phyloP scores from a whole-genome alignment of 2,888 invertebrate species.

The Eilema griseolum region DNA sequence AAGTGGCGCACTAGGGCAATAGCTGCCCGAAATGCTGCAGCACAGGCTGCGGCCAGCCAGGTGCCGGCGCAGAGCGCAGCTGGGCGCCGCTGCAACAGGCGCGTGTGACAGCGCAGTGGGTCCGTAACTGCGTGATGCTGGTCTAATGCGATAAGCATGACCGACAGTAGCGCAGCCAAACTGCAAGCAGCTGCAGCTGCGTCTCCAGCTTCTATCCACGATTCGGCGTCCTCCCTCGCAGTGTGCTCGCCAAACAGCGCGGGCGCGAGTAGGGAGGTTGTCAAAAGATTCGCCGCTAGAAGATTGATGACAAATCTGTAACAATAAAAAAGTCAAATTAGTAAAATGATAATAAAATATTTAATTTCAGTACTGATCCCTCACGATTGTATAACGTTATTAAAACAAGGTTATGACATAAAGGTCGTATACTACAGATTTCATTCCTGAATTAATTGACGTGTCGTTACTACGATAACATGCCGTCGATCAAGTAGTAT shows the following conservation, averaged over 20 bases:
- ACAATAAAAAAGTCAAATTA: conserved; percentile 66
- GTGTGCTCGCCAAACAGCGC: conserved; percentile 86
- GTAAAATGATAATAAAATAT: conserved; percentile 29
- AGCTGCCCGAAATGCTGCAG: conserved; percentile 72
- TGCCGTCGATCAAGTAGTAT: conserved; percentile 26
- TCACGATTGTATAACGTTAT: conserved; percentile 33
- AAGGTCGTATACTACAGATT: conserved; percentile 47
- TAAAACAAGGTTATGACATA: conserved; percentile 41
- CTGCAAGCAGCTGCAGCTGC: conserved; percentile 79
- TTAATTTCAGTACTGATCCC: conserved; percentile 21
- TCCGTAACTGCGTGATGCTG: conserved; percentile 86
- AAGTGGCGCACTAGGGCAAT: conserved; percentile 70
- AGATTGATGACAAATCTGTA: conserved; percentile 90
- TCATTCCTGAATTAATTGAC: conserved; percentile 42
- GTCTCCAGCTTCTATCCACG: conserved; percentile 87
- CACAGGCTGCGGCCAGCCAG: conserved; percentile 80
- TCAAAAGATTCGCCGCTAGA: conserved; percentile 82
- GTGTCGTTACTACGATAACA: conserved; percentile 40
- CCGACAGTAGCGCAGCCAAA: conserved; percentile 73
- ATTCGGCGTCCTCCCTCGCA: conserved; percentile 88
- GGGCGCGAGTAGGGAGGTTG: conserved; percentile 82
- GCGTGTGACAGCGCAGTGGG: conserved; percentile 83
- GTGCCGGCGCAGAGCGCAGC: conserved; percentile 84
- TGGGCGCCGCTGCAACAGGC: conserved; percentile 78
- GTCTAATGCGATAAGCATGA: conserved; percentile 83